Conservation (phyloP, 1,140 invertebrate species). For the Pogonomyrmex barbatus region DNA sequence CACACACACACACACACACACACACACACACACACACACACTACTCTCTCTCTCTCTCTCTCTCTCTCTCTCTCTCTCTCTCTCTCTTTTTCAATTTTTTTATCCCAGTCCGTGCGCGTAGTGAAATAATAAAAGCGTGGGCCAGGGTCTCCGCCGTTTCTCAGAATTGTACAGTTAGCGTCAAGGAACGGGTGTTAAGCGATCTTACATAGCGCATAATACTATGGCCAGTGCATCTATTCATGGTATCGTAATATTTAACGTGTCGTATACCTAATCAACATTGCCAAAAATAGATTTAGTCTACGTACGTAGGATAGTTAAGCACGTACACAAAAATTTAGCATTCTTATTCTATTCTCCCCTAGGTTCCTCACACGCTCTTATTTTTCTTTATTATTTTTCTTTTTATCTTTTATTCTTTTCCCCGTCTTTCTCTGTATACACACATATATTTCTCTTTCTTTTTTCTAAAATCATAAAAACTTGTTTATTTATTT, state of each 20-base stretch:
- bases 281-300: slow-evolving; percentile 87
- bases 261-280: slow-evolving; percentile 85
- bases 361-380: not conserved
- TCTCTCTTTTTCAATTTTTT: not conserved
- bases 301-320: slow-evolving; percentile 86
- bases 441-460: slow-evolving; percentile 58
- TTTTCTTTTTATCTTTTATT: slow-evolving; percentile 58
- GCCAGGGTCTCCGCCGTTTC: slow-evolving; percentile 63
- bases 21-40: too few relatives aligned
- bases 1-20: too few relatives aligned
- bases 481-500: slow-evolving; percentile 43
- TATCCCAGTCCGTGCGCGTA: not conserved
- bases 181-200: slow-evolving; percentile 80
- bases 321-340: slow-evolving; percentile 83
- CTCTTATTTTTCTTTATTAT: not conserved
- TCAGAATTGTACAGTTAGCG: slow-evolving; percentile 80
- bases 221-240: slow-evolving; percentile 86
- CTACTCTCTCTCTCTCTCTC: too few relatives aligned
- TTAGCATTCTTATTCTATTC: slow-evolving; percentile 56
- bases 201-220: slow-evolving; percentile 84
- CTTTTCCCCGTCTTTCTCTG: slow-evolving; percentile 59
- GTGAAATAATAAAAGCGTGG: slow-evolving; percentile 10
- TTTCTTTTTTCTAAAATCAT: slow-evolving; percentile 64
- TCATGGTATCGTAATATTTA: slow-evolving; percentile 84
- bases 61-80: too few relatives aligned